phyloP scores from a whole-genome alignment of 2,888 invertebrate species.

The Latrodectus elegans region DNA sequence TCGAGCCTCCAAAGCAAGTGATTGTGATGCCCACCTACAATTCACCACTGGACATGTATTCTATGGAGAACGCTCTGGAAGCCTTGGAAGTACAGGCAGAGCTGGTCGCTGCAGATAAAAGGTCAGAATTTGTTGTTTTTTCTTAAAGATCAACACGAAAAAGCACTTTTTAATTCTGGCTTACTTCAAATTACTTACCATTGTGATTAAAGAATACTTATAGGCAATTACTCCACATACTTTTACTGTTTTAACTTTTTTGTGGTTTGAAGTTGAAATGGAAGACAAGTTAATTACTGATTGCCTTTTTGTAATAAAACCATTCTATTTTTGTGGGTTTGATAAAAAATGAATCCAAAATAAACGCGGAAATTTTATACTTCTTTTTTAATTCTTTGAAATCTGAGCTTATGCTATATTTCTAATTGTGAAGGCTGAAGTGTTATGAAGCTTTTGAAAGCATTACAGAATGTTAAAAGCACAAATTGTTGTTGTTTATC shows the following conservation, averaged over 20 bases:
- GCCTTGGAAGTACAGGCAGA: slow-evolving; percentile 72
- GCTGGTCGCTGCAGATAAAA: slow-evolving; percentile 58
- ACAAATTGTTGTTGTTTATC: too few relatives aligned
- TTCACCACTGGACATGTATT: slow-evolving; percentile 74
- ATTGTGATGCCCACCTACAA: slow-evolving; percentile 73
- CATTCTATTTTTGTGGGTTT: too few relatives aligned
- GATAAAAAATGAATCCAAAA: too few relatives aligned
- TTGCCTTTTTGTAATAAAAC: neutral
- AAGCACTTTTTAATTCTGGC: neutral
- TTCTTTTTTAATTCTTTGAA: too few relatives aligned
- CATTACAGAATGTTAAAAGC: too few relatives aligned
- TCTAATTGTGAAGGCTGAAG: too few relatives aligned
- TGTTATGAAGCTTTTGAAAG: too few relatives aligned
- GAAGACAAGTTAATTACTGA: neutral
- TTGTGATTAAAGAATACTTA: neutral
- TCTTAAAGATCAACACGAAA: neutral
- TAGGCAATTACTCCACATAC: neutral
- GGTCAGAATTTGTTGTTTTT: slow-evolving; percentile 25
- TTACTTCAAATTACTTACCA: neutral
- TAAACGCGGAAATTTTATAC: too few relatives aligned
- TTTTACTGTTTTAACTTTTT: neutral
- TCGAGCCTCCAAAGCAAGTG: slow-evolving; percentile 75
- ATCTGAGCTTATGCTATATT: too few relatives aligned
- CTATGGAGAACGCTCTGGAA: slow-evolving; percentile 73
- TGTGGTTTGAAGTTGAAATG: neutral